Evolutionary conservation across 2,113 vertebrate genomes (phyloP).

Genomic region (Chaenocephalus aceratus): DNA sequence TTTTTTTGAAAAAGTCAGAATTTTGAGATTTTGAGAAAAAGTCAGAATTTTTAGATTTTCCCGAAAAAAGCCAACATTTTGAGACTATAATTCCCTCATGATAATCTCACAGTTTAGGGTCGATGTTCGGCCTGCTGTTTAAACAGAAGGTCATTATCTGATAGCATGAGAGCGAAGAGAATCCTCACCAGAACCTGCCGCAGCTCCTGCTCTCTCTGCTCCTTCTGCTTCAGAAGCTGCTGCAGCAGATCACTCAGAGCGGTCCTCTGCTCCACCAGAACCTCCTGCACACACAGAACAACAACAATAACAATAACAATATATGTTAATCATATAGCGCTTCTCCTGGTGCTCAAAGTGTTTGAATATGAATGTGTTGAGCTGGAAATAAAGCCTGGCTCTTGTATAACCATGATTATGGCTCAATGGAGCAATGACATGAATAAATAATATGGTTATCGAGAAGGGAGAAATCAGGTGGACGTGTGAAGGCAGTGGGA

Average conservation of each 20-base stretch:
- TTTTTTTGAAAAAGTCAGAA: too few relatives aligned
- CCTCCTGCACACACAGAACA: slow-evolving; percentile 81
- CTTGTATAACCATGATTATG: background rate
- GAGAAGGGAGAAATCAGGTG: background rate
- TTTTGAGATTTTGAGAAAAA: too few relatives aligned
- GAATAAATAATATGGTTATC: slow-evolving; percentile 16
- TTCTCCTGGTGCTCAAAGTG: too few relatives aligned
- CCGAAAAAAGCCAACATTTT: too few relatives aligned
- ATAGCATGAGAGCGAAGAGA: too few relatives aligned
- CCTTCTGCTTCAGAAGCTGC: slow-evolving; percentile 94
- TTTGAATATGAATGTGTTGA: background rate
- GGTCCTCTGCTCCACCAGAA: slow-evolving; percentile 87
- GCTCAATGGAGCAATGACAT: slow-evolving; percentile 39
- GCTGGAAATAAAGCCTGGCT: background rate
- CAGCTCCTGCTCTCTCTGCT: slow-evolving; percentile 91
- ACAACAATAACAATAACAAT: background rate
- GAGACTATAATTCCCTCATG: too few relatives aligned
- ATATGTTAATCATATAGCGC: too few relatives aligned
- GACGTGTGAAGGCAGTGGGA: slow-evolving; percentile 30
- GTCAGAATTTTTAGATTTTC: too few relatives aligned
- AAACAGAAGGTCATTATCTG: too few relatives aligned
- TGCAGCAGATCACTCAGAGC: slow-evolving; percentile 88
- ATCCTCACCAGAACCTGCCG: slow-evolving; percentile 88
- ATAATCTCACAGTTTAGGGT: too few relatives aligned
- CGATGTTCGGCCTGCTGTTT: too few relatives aligned